Evolutionary conservation across 2,888 invertebrate genomes (phyloP), one percentile per base, ranked within the genome.

Genomic region (Mythimna albipuncta): DNA sequence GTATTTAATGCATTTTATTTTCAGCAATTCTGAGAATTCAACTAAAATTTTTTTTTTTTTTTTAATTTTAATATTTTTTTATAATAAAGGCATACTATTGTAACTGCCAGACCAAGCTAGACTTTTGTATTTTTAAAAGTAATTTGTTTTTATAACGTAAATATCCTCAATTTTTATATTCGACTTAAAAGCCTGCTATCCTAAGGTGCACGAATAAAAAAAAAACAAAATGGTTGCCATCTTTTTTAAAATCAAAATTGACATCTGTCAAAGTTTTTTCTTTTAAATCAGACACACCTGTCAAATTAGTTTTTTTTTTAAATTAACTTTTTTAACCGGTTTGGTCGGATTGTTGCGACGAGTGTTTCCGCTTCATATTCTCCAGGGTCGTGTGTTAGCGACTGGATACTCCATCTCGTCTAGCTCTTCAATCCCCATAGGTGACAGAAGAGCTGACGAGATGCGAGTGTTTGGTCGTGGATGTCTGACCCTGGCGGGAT

Each of bases 61-160:
- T 13, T 44, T 9, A 19, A 19, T 47, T 47, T 0, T 35, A 44
- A 1, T 0, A 4, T 21, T 62, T 41, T 41, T 61, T 41, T n/a
- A 0, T 71, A 19, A 16, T 52, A 63, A 78, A 75, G 66, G 66
- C 63, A 81, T 11, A 44, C 1, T 41, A 6, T 65, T 77, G 58
- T 78, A 54, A 64, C 66, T 82, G 59, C 83, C 66, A 32, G 79
- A 78, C 79, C 72, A 78, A 67, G 72, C 59, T 54, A 16, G 68
- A 64, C 26, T 55, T 26, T 16, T n/a, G 5, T 55, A 41, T 16
- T n/a, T 11, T 26, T 57, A 57, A 35, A 2, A 47, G 9, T 2
- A 13, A 5, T 44, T 13, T 47, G 26, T 63, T 6, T 63, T 50
- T 21, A 6, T 32, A 2, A 35, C 16, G n/a, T 55, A 57, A 67